Percentiles rank a stretch among this genome's conserved stretches.
Evolutionary conservation across 2,797 vertebrate species (phyloP).

Genomic region (Paratrypauchen microcephalus): DNA sequence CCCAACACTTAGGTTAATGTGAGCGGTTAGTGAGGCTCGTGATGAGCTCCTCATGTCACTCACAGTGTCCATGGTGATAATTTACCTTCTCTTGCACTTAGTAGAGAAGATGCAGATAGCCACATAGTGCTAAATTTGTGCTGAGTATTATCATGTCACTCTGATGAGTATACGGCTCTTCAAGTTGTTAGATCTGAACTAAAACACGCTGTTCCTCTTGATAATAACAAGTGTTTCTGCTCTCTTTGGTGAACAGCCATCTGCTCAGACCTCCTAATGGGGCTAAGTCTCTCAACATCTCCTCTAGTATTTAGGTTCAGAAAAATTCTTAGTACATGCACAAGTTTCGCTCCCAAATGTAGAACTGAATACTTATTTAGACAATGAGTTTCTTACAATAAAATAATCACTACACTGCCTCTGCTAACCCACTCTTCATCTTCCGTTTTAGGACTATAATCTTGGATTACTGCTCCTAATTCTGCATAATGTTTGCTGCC

Average conservation of each 20-base stretch:
- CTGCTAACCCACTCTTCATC: constrained; percentile 13
- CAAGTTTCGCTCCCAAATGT: constrained; percentile 36
- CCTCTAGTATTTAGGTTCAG: constrained; percentile 54
- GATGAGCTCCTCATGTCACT: constrained; percentile 56
- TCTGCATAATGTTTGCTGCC: constrained; percentile 26
- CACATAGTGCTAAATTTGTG: constrained; percentile 10
- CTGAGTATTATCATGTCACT: constrained; percentile 10
- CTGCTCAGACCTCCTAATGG: constrained; percentile 55
- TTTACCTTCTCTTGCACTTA: constrained; percentile 34
- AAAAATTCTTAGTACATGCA: constrained; percentile 42
- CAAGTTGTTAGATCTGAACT: constrained; percentile 19
- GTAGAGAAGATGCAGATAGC: neutral
- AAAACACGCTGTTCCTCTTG: constrained; percentile 43
- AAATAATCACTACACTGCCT: constrained; percentile 31
- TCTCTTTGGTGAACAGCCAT: constrained; percentile 53
- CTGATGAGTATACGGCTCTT: constrained; percentile 26
- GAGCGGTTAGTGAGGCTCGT: constrained; percentile 44
- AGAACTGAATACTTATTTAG: constrained; percentile 37
- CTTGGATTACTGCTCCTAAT: constrained; percentile 40
- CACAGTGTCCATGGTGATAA: constrained; percentile 24
- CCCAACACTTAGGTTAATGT: constrained; percentile 56
- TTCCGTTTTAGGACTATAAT: constrained; percentile 25
- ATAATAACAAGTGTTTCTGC: constrained; percentile 53
- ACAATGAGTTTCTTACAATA: constrained; percentile 21
- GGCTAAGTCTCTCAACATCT: constrained; percentile 50